These are phyloP conservation scores for Corynorhinus townsendii DNA, from an alignment of 2,113 vertebrate species.

Conservation along the genomic window DNA sequence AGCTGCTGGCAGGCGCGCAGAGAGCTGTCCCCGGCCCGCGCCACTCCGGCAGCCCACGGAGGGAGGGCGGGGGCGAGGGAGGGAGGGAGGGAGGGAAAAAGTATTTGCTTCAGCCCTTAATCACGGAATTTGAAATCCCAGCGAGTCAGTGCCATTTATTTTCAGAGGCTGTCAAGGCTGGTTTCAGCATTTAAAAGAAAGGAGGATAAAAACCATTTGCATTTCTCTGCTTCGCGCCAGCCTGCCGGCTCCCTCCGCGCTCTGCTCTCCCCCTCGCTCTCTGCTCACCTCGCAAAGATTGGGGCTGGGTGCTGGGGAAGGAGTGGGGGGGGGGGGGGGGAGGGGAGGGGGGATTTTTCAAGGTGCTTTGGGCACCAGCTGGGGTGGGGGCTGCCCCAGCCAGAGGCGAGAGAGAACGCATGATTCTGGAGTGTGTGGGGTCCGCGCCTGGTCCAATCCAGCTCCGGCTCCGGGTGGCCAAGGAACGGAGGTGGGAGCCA, in stretches of 20 bases:
- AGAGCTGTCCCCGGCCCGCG: constrained; percentile 73
- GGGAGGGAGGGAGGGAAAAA: background rate
- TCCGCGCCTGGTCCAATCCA: background rate
- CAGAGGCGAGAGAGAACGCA: background rate
- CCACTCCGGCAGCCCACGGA: constrained; percentile 70
- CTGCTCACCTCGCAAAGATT: background rate
- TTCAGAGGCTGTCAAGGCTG: constrained; percentile 70
- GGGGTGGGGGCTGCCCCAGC: background rate
- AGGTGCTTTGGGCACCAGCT: background rate
- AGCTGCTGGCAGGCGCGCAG: constrained; percentile 77
- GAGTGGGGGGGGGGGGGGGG: background rate
- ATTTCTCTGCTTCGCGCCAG: constrained; percentile 29
- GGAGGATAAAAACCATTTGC: constrained; percentile 69
- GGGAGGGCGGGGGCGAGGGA: constrained; percentile 15
- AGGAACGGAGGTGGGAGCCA: background rate
- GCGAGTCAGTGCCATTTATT: constrained; percentile 77
- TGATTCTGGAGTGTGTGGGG: background rate
- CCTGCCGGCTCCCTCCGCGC: background rate
- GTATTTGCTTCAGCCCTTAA: constrained; percentile 78
- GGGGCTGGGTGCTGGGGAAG: background rate
- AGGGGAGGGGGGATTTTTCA: background rate
- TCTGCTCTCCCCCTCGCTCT: background rate
- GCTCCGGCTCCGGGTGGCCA: background rate
- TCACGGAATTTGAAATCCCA: constrained; percentile 79
- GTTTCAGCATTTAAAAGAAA: constrained; percentile 73